A percentile compares a stretch with the other conserved stretches of the same genome.
These are phyloP conservation scores for Oostethus manadensis DNA, from an alignment of 2,113 vertebrate species.

Conservation along the genomic window DNA sequence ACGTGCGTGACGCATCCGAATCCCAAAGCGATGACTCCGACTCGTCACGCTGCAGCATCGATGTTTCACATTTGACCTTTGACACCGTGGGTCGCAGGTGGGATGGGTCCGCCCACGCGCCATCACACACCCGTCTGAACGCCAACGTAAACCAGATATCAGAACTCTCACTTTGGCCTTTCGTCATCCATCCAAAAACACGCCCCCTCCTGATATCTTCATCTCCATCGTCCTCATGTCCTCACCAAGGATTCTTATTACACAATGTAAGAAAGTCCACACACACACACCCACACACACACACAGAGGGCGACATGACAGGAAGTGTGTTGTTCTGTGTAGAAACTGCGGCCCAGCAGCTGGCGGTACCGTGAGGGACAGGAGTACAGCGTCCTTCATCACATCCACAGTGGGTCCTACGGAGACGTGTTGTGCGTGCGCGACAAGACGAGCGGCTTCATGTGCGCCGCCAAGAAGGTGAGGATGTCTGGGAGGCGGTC, in stretches of 20 bases:
- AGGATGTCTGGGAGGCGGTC: not conserved
- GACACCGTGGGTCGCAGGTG: slow-evolving; percentile 6
- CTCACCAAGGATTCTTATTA: slow-evolving; percentile 84
- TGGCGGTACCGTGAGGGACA: slow-evolving; percentile 82
- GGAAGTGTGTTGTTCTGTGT: not conserved
- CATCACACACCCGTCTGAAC: slow-evolving; percentile 48
- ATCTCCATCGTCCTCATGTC: slow-evolving; percentile 1
- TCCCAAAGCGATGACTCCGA: slow-evolving; percentile 31
- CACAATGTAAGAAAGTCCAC: slow-evolving; percentile 69
- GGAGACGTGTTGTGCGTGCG: slow-evolving; percentile 87
- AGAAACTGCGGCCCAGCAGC: slow-evolving; percentile 73
- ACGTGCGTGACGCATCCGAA: not conserved
- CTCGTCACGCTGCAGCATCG: slow-evolving; percentile 17
- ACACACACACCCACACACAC: not conserved
- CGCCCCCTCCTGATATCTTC: slow-evolving; percentile 19
- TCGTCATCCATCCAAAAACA: slow-evolving; percentile 74
- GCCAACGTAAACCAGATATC: slow-evolving; percentile 74
- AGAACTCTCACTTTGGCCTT: slow-evolving; percentile 64
- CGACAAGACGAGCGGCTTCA: slow-evolving; percentile 83
- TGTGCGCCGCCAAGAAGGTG: slow-evolving; percentile 93
- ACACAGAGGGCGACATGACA: not conserved
- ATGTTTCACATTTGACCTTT: slow-evolving; percentile 10
- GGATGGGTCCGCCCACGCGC: not conserved
- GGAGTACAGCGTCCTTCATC: slow-evolving; percentile 78
- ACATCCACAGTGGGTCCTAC: slow-evolving; percentile 86